Evolutionary conservation across 2,113 vertebrate species (phyloP).

Genomic region (Scolopax mira): DNA sequence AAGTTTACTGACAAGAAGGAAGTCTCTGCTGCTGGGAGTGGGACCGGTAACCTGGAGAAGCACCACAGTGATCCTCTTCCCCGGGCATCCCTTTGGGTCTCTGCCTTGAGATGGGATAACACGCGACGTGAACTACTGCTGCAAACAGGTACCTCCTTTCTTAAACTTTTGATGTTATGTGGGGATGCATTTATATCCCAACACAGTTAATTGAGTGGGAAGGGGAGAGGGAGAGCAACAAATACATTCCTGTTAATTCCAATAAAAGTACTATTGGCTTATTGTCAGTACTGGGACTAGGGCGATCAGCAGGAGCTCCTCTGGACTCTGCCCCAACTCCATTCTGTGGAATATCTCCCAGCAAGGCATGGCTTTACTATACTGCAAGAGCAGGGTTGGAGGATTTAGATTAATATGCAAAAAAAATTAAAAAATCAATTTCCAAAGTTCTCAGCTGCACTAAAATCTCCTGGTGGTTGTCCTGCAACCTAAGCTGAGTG

Average conservation of each 20-base stretch:
- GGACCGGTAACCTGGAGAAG: not conserved
- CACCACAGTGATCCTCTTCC: not conserved
- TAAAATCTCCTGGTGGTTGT: fast-evolving
- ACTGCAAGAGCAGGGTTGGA: not conserved
- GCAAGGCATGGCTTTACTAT: no score
- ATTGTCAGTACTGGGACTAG: not conserved
- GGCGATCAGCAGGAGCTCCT: not conserved
- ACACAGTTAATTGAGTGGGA: not conserved
- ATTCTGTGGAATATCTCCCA: no score
- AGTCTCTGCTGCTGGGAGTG: not conserved
- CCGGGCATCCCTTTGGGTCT: no score
- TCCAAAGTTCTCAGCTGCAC: not conserved
- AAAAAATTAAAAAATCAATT: not conserved
- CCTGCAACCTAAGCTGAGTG: fast-evolving
- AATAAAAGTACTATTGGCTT: not conserved
- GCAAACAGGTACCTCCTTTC: fast-evolving
- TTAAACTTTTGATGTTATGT: no score
- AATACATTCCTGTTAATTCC: not conserved
- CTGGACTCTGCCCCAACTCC: not conserved
- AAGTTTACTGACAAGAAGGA: not conserved
- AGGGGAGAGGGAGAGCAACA: not conserved
- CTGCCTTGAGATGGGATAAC: not conserved
- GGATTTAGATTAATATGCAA: not conserved
- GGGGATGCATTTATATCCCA: not conserved
- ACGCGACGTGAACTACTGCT: fast-evolving